A percentile compares a stretch with the other conserved stretches of the same genome.
These are phyloP conservation scores for Chymomyza fuscimana DNA, from an alignment of 2,888 invertebrate species.

Conservation along the genomic window DNA sequence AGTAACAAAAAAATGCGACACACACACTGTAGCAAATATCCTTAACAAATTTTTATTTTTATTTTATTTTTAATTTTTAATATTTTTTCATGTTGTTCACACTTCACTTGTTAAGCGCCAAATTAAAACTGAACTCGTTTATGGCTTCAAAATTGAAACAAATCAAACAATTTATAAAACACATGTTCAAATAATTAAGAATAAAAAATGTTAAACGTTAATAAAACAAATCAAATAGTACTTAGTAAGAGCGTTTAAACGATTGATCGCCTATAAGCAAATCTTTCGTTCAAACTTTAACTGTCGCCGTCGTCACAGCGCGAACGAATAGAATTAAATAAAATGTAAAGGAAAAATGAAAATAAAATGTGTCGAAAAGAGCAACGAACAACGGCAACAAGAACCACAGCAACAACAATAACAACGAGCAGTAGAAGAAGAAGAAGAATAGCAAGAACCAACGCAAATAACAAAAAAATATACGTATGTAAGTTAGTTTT, in stretches of 20 bases:
- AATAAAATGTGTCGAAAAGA: constrained; percentile 5
- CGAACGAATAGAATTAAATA: constrained; percentile 40
- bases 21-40: not conserved
- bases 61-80: not conserved
- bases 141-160: not conserved
- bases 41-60: not conserved
- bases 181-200: not conserved
- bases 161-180: not conserved
- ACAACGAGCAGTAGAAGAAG: not conserved
- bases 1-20: not conserved
- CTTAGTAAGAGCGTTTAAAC: not conserved
- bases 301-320: constrained; percentile 47
- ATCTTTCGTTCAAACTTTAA: constrained; percentile 22
- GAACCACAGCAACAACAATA: not conserved
- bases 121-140: not conserved
- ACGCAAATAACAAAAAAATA: not conserved
- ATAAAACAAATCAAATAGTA: not conserved
- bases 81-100: not conserved
- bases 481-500: not conserved
- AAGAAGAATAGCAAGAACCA: not conserved
- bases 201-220: not conserved
- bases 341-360: constrained; percentile 9
- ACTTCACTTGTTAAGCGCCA: constrained; percentile 1
- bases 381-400: not conserved
- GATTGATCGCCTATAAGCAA: not conserved